Conservation (phyloP, 2,888 invertebrate species). For the Aspidapion aeneum region DNA sequence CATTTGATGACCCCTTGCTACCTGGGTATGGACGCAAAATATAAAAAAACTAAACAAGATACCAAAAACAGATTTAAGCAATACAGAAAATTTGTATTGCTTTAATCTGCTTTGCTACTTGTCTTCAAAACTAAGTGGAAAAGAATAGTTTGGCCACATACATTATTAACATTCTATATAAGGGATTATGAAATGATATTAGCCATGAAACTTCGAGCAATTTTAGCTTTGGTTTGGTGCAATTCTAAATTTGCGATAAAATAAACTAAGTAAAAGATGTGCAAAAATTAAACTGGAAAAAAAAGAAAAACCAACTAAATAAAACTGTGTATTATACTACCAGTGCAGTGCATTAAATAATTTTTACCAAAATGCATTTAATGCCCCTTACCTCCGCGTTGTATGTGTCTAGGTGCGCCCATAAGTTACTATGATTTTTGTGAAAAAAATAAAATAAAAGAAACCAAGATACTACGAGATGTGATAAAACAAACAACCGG, state of each 20-base stretch:
- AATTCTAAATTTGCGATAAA: conserved; percentile 41
- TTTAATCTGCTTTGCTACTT: too few species aligned
- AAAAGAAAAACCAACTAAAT: conserved; percentile 2
- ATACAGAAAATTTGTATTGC: too few species aligned
- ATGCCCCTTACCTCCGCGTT: not conserved
- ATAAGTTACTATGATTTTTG: not conserved
- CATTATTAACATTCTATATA: not conserved
- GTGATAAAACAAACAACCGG: not conserved
- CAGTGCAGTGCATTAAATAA: not conserved
- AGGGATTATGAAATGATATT: too few species aligned
- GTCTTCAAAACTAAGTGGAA: not conserved
- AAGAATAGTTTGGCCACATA: not conserved
- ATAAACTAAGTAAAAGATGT: conserved; percentile 15
- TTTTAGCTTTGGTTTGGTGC: conserved; percentile 34
- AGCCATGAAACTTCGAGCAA: too few species aligned
- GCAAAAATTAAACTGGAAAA: conserved; percentile 6
- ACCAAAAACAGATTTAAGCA: too few species aligned
- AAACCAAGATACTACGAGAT: not conserved
- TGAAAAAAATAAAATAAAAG: not conserved
- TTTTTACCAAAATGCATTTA: conserved; percentile 5
- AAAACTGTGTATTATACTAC: not conserved
- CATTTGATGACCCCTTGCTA: too few species aligned
- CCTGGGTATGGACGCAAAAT: too few species aligned
- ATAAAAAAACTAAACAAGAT: too few species aligned
- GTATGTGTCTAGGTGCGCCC: not conserved